phyloP scores from a whole-genome alignment of 2,888 invertebrate genomes.

The Amphipoea lucens region DNA sequence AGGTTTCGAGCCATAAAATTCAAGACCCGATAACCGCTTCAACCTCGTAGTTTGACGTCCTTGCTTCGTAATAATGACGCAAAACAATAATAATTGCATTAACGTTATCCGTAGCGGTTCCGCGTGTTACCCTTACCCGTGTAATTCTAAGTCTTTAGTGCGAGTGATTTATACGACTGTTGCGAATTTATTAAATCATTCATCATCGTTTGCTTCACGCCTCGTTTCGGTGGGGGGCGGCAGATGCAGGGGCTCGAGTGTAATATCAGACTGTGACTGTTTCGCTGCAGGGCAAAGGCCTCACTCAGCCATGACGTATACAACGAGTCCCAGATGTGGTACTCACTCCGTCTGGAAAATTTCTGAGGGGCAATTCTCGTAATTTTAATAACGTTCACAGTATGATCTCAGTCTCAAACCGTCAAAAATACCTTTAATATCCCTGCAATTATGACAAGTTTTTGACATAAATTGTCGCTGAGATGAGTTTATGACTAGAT shows the following conservation, averaged over 20 bases:
- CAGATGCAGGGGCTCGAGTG: constrained; percentile 17
- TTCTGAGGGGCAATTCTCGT: neutral
- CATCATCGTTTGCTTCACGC: constrained; percentile 71
- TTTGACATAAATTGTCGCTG: neutral
- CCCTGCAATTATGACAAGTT: neutral
- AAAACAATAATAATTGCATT: constrained; percentile 23
- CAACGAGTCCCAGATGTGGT: neutral
- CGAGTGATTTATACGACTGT: constrained; percentile 72
- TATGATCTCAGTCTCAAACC: neutral
- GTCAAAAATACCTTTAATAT: neutral
- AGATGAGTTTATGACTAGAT: neutral
- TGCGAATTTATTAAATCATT: constrained; percentile 78
- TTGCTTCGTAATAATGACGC: constrained; percentile 30
- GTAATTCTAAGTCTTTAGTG: constrained; percentile 59
- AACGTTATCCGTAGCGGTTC: constrained; percentile 29
- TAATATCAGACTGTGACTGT: neutral
- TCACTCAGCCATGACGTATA: neutral
- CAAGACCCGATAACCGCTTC: neutral
- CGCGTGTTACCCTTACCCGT: constrained; percentile 43
- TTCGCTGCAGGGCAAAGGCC: neutral
- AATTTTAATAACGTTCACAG: neutral
- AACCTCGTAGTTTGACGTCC: constrained; percentile 35
- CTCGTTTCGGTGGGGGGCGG: constrained; percentile 52
- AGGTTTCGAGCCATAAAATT: constrained; percentile 14
- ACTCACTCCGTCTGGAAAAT: neutral